Evolutionary conservation across 2,888 invertebrate species (phyloP).

Genomic region (Uropetala carovei): DNA sequence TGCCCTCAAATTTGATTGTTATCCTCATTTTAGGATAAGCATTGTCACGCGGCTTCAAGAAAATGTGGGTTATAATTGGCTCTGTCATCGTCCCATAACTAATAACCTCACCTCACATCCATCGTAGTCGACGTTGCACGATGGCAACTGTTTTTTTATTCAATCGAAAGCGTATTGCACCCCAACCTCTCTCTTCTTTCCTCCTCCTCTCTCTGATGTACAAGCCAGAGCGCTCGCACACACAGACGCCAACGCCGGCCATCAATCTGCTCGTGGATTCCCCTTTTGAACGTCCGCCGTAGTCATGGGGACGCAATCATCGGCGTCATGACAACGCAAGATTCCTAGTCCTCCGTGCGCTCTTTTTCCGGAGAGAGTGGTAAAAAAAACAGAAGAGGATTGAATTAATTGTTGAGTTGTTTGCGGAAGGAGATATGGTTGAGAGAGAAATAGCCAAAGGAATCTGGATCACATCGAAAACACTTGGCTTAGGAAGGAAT

Average conservation of each 20-base stretch:
- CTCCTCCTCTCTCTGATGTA: not conserved
- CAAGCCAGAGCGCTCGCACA: not conserved
- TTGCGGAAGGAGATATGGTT: not conserved
- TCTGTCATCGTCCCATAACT: not conserved
- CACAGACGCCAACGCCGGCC: slow-evolving; percentile 3
- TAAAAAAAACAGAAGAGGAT: slow-evolving; percentile 7
- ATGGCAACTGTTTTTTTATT: not conserved
- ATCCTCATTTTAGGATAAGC: too few species aligned
- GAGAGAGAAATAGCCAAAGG: not conserved
- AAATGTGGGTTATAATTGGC: not conserved
- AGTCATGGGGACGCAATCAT: slow-evolving; percentile 54
- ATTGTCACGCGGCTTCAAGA: not conserved
- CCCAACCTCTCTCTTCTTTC: not conserved
- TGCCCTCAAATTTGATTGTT: too few species aligned
- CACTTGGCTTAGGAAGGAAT: too few species aligned
- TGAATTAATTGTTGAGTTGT: slow-evolving; percentile 40
- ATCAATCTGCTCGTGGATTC: slow-evolving; percentile 32
- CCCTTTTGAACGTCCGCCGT: slow-evolving; percentile 33
- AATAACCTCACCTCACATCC: not conserved
- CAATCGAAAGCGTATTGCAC: not conserved
- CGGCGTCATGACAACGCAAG: slow-evolving; percentile 44
- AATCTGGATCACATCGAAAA: too few species aligned
- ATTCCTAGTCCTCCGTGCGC: slow-evolving; percentile 20
- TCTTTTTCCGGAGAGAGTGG: not conserved
- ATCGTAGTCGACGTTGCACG: not conserved